Base-by-base conservation (phyloP, 2,797 vertebrate genomes). In the Hephaestus fuliginosus region DNA sequence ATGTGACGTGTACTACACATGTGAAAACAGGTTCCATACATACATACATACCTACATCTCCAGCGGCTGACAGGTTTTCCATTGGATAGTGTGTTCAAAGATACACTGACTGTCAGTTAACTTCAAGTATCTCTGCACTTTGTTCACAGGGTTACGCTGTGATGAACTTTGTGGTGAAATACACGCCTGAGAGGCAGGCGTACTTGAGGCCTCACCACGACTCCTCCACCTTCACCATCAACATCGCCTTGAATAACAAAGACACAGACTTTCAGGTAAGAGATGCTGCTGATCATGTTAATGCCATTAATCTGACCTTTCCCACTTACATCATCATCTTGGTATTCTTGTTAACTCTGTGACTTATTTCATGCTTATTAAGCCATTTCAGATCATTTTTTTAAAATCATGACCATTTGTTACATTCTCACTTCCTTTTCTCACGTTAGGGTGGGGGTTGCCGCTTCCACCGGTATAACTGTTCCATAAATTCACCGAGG, bases 111-210 rank as follows among this genome's bases (percentile, higher is more conserved):
- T 85, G 63, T 72, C 58, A 69, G 33, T n/a, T 84, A 3, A 82
- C 11, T 14, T 28, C 51, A 48, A 43, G 10, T 13, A 18, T 81
- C 36, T 65, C n/a, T 73, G 13, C 66, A 0, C n/a, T 10, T 71
- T 68, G 20, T 5, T 74, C 80, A 61, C 91, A 99, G 98, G 97
- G 96, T 3, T 96, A 92, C 68, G 96, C 98, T 2, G 2, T 99
- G 9, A 93, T 99, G 95, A 99, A 99, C 94, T 99, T 99, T 73
- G 98, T 99, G 36, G 98, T 99, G 13, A 99, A 98, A 90, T 99
- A 99, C 70, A 98, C 97, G 0, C 97, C 98, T 6, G 91, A 86
- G 1, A 96, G 98, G 84, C 98, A 99, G 13, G 87, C 97, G 0
- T 98, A 95, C 0, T 91, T 99, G 46, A 96, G 95, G 70, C 98